Base-by-base conservation (phyloP, 1,140 invertebrate species). In the Drosophila subpulchrella region DNA sequence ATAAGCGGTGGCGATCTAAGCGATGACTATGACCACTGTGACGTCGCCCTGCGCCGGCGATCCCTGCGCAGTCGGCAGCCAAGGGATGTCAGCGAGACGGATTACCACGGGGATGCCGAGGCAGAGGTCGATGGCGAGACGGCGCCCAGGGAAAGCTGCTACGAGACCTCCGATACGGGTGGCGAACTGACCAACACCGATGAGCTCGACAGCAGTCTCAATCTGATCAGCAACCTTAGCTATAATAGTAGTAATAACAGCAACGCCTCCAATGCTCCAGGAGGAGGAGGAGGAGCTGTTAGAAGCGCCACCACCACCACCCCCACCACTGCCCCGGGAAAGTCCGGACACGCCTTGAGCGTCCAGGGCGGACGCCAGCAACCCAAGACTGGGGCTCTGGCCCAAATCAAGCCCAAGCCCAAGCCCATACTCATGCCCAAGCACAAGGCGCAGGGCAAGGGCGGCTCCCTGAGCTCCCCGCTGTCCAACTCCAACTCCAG, bases 201-300 rank as follows among this genome's bases (percentile, higher is more conserved):
- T 20, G 88, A 91, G 15, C 81, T 90, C 42, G 84, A 92, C 75
- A 91, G 90, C 27, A 92, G 91, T 60, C 77, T 90, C 67, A 92
- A 92, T 68, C 73, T 91, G 50, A 90, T 91, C 50, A 91, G 90
- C 85, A 92, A 91, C 74, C 82, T 92, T 81, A 92, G 90, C 88
- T 92, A 81, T 91, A 92, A 91, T 90, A 92, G 90, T 91, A 91
- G 90, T 91, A 92, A 92, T 84, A 92, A 92, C 80, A 91, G 88
- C 89, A 89, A 88, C 51, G 78, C 83, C 55, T 85, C 78, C 38
- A 75, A 88, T 66, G 80, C 79, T 34, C 72, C 75, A 20, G 73
- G 85, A 63, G 70, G 54, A 46, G 24, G n/a, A 17, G 30, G 13
- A 17, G n/a, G 50, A 41, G 55, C 51, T 13, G 13, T n/a, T 39